phyloP scores from a whole-genome alignment of 1,140 invertebrate genomes.

The Bathynomus jamesi region DNA sequence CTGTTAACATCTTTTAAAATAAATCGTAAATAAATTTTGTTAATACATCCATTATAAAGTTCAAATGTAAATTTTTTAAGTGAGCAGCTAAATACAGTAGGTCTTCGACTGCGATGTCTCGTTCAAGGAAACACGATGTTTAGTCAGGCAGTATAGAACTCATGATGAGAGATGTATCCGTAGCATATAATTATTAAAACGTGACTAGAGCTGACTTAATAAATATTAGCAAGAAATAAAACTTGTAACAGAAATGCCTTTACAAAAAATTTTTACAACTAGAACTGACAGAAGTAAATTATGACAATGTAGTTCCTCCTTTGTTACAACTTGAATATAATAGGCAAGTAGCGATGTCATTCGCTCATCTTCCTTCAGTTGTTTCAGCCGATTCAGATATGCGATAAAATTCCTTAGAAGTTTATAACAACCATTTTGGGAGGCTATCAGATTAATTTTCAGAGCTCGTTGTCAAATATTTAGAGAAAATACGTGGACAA shows the following conservation, averaged over 20 bases:
- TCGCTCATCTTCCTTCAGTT: neutral
- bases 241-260: neutral
- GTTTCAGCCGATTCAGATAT: neutral
- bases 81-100: no score
- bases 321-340: neutral
- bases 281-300: neutral
- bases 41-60: no score
- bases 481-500: neutral
- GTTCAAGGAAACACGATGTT: no score
- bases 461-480: neutral
- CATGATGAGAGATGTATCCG: neutral
- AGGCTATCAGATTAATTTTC: neutral
- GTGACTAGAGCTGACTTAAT: neutral
- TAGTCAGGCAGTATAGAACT: no score
- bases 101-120: no score
- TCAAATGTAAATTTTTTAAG: no score
- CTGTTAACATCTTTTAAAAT: no score
- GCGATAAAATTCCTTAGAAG: neutral
- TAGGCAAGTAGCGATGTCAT: neutral
- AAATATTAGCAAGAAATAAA: neutral
- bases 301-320: neutral
- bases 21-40: no score
- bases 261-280: neutral
- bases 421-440: neutral
- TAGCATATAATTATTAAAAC: neutral